Evolutionary conservation across 2,797 vertebrate species (phyloP), one percentile per base, ranked within the genome.

Genomic region (Leptoclinus maculatus): DNA sequence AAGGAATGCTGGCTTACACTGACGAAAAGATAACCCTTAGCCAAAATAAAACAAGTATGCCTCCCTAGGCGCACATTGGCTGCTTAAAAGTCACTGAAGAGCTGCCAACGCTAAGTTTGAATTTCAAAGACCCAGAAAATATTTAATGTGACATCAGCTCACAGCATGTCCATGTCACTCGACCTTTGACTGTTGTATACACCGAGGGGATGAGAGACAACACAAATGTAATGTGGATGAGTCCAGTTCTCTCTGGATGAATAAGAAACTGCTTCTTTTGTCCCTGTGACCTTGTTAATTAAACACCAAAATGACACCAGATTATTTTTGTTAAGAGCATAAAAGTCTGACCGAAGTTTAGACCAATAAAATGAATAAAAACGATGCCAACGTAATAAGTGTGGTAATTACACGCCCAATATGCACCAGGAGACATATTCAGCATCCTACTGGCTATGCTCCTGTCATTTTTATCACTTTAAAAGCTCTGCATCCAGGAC

Each of bases 391-490:
- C 21, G 19, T 39, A 43, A 74, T 64, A 68, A 59, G 25, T 19
- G 29, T 21, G 25, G 27, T 39, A 66, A 74, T 60, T 56, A 17
- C 36, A 71, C 9, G 7, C 23, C 14, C 27, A 47, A 25, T 21
- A 69, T 29, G 47, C 29, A 47, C n/a, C 66, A 64, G 8, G 38
- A 63, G 59, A 67, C 23, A 74, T 45, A 25, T 67, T 56, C 47
- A 71, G 66, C 56, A 19, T 2, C 19, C 3, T 49, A 12, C 71
- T 67, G 68, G 69, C 70, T 56, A 56, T 29, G 25, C 27, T 45
- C 41, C 54, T 32, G 21, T 74, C 29, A 43, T 75, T 81, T 71
- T 14, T 66, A 67, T 79, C 77, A 65, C 72, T 71, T 69, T 59
- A 49, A 21, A 60, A 57, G 36, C 73, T 71, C 53, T 25, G 39